These are phyloP conservation scores for Masticophis lateralis DNA, from an alignment of 2,797 vertebrate species.

Conservation along the genomic window DNA sequence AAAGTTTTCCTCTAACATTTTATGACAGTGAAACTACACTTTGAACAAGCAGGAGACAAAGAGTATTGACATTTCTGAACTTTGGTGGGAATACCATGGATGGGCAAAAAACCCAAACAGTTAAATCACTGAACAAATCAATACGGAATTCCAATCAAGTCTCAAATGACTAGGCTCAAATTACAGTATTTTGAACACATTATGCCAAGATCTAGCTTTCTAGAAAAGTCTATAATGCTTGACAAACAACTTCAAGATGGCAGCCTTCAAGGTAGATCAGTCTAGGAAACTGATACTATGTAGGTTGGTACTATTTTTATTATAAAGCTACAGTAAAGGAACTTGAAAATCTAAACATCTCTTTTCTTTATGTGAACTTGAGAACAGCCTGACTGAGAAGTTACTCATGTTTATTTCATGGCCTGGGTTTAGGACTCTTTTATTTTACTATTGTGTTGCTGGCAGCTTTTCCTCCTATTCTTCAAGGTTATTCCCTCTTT, in stretches of 20 bases:
- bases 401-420: background rate
- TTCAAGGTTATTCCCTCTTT: background rate
- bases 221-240: background rate
- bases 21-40: background rate
- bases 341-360: background rate
- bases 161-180: background rate
- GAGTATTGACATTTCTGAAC: background rate
- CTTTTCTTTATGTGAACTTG: background rate
- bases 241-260: background rate
- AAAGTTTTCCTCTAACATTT: background rate
- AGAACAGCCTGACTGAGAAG: background rate
- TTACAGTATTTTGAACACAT: background rate
- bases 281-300: background rate
- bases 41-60: background rate
- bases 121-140: background rate
- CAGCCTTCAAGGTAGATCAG: background rate
- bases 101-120: background rate
- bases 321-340: background rate
- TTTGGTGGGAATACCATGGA: background rate
- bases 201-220: background rate
- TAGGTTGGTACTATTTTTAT: background rate
- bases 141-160: background rate
- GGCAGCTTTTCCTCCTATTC: background rate
- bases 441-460: background rate
- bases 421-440: background rate